Percentiles rank a stretch among this genome's conserved stretches.
phyloP scores from a whole-genome alignment of 2,888 invertebrate genomes.

The Neoaliturus tenellus region DNA sequence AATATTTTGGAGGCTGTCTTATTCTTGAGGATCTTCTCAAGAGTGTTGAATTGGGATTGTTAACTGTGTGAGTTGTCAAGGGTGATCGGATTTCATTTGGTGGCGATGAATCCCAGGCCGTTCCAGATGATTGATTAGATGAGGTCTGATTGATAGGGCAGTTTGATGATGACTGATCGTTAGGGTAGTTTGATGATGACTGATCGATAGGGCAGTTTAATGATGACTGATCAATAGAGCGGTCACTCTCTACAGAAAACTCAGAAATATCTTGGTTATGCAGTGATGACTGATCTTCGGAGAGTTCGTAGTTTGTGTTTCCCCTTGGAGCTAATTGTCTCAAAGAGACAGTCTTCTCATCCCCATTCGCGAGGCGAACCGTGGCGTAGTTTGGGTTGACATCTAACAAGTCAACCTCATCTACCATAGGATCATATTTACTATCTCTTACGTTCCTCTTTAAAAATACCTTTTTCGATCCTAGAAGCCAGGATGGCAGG shows the following conservation, averaged over 20 bases:
- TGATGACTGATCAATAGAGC: not conserved
- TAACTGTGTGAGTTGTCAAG: no score
- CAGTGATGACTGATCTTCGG: not conserved
- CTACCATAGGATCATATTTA: constrained; percentile 63
- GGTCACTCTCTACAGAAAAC: not conserved
- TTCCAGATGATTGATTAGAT: not conserved
- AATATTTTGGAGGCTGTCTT: not conserved
- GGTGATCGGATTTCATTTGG: no score
- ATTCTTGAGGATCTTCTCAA: not conserved
- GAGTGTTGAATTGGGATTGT: not conserved
- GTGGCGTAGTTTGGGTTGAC: constrained; percentile 62
- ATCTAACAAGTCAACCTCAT: constrained; percentile 60
- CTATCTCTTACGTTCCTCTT: constrained; percentile 55
- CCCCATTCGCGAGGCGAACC: constrained; percentile 55
- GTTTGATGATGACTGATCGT: not conserved
- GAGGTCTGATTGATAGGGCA: not conserved
- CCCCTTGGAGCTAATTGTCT: constrained; percentile 60
- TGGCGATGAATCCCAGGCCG: no score
- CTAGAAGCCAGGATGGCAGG: constrained; percentile 59
- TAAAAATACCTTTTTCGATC: constrained; percentile 60
- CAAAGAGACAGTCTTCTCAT: constrained; percentile 60
- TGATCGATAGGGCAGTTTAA: not conserved
- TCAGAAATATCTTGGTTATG: not conserved
- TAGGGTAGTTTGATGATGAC: not conserved
- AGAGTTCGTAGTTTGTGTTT: not conserved